A percentile compares a stretch with the other conserved stretches of the same genome.
These are phyloP conservation scores for Rhegmatorhina hoffmannsi DNA, from an alignment of 2,113 vertebrate species.

Conservation along the genomic window DNA sequence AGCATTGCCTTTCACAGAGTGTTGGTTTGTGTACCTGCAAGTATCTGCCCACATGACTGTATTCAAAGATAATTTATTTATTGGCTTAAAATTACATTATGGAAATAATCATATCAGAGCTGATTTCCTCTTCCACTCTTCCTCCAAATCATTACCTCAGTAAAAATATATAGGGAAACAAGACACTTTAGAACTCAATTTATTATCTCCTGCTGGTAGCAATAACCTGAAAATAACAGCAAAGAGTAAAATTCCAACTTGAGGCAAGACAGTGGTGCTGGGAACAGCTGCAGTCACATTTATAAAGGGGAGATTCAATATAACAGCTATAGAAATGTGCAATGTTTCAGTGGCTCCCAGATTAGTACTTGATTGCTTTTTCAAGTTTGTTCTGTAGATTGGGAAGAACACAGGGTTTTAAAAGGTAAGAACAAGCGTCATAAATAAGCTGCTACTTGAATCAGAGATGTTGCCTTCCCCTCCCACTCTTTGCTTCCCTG, in stretches of 20 bases:
- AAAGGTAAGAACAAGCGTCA: background rate
- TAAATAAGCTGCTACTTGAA: slow-evolving; percentile 34
- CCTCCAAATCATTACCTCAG: slow-evolving; percentile 1
- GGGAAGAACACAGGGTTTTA: slow-evolving; percentile 27
- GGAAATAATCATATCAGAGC: slow-evolving; percentile 32
- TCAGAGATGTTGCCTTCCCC: background rate
- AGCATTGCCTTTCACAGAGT: background rate
- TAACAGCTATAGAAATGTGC: slow-evolving; percentile 30
- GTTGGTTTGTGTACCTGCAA: background rate
- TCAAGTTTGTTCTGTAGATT: slow-evolving; percentile 12
- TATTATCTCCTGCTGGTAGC: slow-evolving; percentile 59
- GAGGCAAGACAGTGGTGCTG: slow-evolving; percentile 39
- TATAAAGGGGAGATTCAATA: slow-evolving; percentile 41
- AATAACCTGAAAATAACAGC: slow-evolving; percentile 60
- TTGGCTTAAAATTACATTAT: slow-evolving; percentile 50
- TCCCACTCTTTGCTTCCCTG: background rate
- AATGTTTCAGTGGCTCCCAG: slow-evolving; percentile 10
- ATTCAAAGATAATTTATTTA: slow-evolving; percentile 60
- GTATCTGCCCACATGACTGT: background rate
- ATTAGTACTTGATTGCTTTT: slow-evolving; percentile 62
- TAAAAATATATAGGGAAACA: slow-evolving; percentile 54
- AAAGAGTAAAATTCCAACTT: slow-evolving; percentile 55
- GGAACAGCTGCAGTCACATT: slow-evolving; percentile 19
- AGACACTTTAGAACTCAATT: slow-evolving; percentile 54
- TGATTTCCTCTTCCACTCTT: background rate